Evolutionary conservation across 2,888 invertebrate genomes (phyloP), one percentile per base, ranked within the genome.

Genomic region (Ochropleura leucogaster): DNA sequence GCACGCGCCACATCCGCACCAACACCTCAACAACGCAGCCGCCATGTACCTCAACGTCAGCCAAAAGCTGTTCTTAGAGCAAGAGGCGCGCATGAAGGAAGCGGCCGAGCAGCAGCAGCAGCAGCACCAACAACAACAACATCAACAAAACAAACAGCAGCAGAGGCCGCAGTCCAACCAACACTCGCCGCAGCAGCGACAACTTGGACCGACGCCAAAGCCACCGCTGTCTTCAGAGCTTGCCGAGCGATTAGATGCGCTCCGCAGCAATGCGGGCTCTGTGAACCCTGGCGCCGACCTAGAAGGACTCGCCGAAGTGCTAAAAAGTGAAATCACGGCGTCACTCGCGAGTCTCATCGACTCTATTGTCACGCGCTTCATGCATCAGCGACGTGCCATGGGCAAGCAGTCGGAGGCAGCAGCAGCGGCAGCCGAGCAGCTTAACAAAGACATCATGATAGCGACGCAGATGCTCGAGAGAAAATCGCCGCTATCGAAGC

Each of bases 301-400:
- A 10, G 98, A 99, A 92, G 98, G 98, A 71, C 97, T 99, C 68
- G 98, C 99, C n/a, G 98, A 99, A 90, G 98, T 98, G 72, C 97
- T 99, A 8, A 99, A 99, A 95, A 98, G 97, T 69, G 99, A 99
- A 96, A 98, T 99, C 85, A 98, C 98, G 44, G 97, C 98, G 55
- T 98, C 98, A 1, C 95, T 99, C 63, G 97, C 98, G 30, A 98
- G 97, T 85, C 97, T 99, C 63, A 98, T 99, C 86, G 99, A 99
- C 93, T 98, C 98, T 40, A 98, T 99, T 79, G 97, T 99, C 79
- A 97, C 98, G 47, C 97, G 98, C 87, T 99, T 98, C 91, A 97
- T 98, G 79, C 98, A 98, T 86, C 98, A 98, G 93, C 97, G 98
- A 81, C 97, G 98, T 85, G 97, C 97, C 85, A 95, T 97, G 86